Conservation (phyloP, 2,888 invertebrate species). For the Melieria omissa region DNA sequence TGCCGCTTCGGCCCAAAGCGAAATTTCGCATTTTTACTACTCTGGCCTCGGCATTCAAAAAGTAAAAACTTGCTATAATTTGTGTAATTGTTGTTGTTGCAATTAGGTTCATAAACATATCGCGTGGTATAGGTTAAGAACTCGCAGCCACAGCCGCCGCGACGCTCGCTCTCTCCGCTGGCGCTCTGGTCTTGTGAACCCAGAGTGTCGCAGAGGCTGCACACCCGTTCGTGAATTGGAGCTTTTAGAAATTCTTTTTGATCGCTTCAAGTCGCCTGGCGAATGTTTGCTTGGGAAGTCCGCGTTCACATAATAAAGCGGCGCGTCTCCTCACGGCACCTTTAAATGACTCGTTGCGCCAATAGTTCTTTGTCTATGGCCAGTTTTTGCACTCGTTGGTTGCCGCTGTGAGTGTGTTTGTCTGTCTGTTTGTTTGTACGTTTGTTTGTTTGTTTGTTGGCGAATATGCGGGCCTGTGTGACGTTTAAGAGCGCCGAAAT, state of each 20-base stretch:
- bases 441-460: neutral
- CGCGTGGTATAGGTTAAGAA: slow-evolving; percentile 49
- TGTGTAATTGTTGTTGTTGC: slow-evolving; percentile 24
- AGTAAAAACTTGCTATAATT: slow-evolving; percentile 40
- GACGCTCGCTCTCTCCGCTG: no score
- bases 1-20: slow-evolving; percentile 40
- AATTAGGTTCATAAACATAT: slow-evolving; percentile 33
- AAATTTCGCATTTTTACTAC: no score
- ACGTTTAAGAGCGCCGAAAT: neutral
- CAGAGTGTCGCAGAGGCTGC: no score
- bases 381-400: no score
- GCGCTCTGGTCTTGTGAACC: no score
- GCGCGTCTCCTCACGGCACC: no score
- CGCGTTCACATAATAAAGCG: slow-evolving; percentile 12
- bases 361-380: no score
- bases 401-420: neutral
- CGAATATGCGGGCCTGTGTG: neutral
- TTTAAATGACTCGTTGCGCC: no score
- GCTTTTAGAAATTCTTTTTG: no score
- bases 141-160: neutral
- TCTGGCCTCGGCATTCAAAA: slow-evolving; percentile 49
- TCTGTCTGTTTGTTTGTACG: neutral
- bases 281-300: no score
- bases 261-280: no score
- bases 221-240: no score